Conservation (phyloP, 1,140 invertebrate genomes). For the Zeugodacus cucurbitae region DNA sequence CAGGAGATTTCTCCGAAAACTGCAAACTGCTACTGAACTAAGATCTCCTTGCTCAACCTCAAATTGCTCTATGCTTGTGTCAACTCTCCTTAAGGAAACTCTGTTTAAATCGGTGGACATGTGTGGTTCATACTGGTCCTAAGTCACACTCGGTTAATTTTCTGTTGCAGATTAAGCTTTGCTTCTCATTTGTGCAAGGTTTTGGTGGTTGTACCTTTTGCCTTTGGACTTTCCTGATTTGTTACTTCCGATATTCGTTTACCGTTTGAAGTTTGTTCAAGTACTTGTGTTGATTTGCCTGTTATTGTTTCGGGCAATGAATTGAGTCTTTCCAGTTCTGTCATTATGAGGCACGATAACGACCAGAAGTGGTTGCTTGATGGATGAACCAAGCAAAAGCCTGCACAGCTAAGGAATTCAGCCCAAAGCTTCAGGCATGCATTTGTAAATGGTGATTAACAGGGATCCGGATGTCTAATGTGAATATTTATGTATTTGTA, state of each 20-base stretch:
- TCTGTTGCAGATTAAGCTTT: not conserved
- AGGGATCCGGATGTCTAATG: not conserved
- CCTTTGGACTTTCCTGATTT: not conserved
- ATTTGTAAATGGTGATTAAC: not conserved
- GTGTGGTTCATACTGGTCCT: not conserved
- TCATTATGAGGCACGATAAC: constrained; percentile 25
- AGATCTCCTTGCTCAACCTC: not conserved
- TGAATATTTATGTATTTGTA: not conserved
- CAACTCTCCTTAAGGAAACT: not conserved
- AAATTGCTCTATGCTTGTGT: not conserved
- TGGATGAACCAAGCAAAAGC: not conserved
- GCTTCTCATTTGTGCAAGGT: not conserved
- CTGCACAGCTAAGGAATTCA: not conserved
- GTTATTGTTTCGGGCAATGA: constrained; percentile 19
- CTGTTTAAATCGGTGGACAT: not conserved
- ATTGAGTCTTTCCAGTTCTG: constrained; percentile 25
- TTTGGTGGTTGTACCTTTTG: not conserved
- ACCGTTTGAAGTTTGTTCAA: not conserved
- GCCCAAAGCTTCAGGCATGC: not conserved
- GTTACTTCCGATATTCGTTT: not conserved
- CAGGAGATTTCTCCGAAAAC: not conserved
- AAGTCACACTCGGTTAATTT: not conserved
- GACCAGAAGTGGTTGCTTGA: not conserved
- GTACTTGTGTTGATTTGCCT: not conserved
- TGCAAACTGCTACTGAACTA: not conserved